Base-by-base conservation (phyloP, 2,888 invertebrate species). In the Tiphia femorata region DNA sequence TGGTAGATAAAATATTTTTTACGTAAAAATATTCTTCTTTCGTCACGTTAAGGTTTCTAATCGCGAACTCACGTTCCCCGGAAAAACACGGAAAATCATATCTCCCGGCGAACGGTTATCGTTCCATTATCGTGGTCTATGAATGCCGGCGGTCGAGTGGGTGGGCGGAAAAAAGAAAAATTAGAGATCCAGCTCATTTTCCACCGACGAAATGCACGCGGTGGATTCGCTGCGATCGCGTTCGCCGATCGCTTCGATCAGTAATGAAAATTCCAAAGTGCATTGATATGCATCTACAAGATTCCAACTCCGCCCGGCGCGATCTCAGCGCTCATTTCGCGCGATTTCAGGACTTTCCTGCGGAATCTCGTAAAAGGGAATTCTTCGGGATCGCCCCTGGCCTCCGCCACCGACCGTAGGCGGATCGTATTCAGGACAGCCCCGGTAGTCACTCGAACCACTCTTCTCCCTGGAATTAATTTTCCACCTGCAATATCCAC, bases 201-300 rank as follows among this genome's bases (percentile, higher is more conserved):
- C 54, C 43, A 27, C 23, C 37, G 19, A 30, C 49, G 14, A 47
- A 14, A 33, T n/a, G 42, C 46, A 54, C 38, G 40, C 41, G 14
- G 30, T 17, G 40, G 50, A 38, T 41, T 44, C 35, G 25, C 23
- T 38, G 17, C 29, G 56, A 50, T 59, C 60, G 49, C 49, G 56
- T 30, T 6, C 1, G 16, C 43, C 56, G 54, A 68, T 69, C 59
- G 7, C 58, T n/a, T 54, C 63, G 62, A 68, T 58, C 56, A 69
- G 62, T 70, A 70, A 70, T 70, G 72, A 70, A 70, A 70, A 70
- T 70, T 70, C 72, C 64, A 59, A 38, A 19, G 55, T 53, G 62
- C 64, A 72, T 70, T 71, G 72, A 70, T 70, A 70, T 70, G 72
- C 72, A 68, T 72, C 70, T 72, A 70, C 70, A 70, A 70, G 72